Evolutionary conservation across 2,113 vertebrate species (phyloP).

Genomic region (Crypturellus undulatus): DNA sequence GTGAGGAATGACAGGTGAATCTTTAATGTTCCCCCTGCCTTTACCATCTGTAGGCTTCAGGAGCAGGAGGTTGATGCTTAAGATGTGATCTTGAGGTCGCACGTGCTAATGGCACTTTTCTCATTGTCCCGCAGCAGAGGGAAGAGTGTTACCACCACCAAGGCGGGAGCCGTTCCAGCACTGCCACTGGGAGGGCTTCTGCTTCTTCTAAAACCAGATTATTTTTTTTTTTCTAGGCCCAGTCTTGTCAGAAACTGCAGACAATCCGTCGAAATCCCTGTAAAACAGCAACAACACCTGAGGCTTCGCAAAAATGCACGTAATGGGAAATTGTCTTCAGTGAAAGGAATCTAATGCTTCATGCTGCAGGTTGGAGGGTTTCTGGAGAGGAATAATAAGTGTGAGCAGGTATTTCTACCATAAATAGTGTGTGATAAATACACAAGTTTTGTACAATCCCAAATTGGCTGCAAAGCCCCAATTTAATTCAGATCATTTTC

Average conservation of each 20-base stretch:
- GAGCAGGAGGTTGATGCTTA: neutral
- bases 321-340: neutral
- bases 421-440: neutral
- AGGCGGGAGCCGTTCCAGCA: neutral
- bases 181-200: neutral
- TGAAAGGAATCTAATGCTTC: neutral
- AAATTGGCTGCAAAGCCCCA: neutral
- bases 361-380: neutral
- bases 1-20: rapidly evolving
- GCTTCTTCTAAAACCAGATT: neutral
- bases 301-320: neutral
- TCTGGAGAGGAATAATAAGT: neutral
- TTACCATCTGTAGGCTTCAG: neutral
- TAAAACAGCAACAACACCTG: neutral
- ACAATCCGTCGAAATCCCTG: neutral
- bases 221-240: neutral
- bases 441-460: neutral
- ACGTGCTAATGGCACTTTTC: neutral
- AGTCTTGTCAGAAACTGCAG: neutral
- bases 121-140: neutral
- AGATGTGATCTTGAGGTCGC: neutral
- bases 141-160: too few species aligned
- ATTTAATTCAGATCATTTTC: neutral
- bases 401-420: neutral
- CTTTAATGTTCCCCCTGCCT: neutral